Evolutionary conservation across 1,140 invertebrate species (phyloP).

Genomic region (Chelonus insularis): DNA sequence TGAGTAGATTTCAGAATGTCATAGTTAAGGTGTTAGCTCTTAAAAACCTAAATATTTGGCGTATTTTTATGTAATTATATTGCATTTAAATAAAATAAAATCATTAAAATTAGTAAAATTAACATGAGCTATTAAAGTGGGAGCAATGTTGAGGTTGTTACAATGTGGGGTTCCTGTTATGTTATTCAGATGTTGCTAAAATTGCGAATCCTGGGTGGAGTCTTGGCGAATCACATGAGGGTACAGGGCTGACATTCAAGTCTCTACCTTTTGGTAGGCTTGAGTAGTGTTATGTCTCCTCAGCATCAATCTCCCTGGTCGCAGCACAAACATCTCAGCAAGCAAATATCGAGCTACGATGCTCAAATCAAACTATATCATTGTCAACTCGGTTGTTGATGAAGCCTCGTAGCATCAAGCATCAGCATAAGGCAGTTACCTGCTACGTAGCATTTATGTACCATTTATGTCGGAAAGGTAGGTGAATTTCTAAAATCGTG

Average conservation of each 20-base stretch:
- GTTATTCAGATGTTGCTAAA: slow-evolving; percentile 56
- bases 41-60: too few species aligned
- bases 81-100: too few species aligned
- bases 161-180: slow-evolving; percentile 46
- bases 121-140: too few species aligned
- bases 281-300: slow-evolving; percentile 56
- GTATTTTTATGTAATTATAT: too few species aligned
- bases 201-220: slow-evolving; percentile 48
- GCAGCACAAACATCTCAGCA: slow-evolving; percentile 49
- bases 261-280: slow-evolving; percentile 55
- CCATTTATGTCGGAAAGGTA: slow-evolving; percentile 59
- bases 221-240: slow-evolving; percentile 46
- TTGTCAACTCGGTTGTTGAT: slow-evolving; percentile 55
- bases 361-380: slow-evolving; percentile 51
- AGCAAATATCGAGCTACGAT: slow-evolving; percentile 53
- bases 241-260: slow-evolving; percentile 56
- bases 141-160: slow-evolving; percentile 27
- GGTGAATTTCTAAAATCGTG: slow-evolving; percentile 28
- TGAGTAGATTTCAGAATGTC: too few species aligned
- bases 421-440: slow-evolving; percentile 55
- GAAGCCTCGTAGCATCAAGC: slow-evolving; percentile 54
- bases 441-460: slow-evolving; percentile 60
- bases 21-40: too few species aligned
- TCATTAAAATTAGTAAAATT: too few species aligned
- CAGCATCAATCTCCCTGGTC: slow-evolving; percentile 48